A percentile compares a stretch with the other conserved stretches of the same genome.
These are phyloP conservation scores for Drosophila meridiana DNA, from an alignment of 2,888 invertebrate genomes.

Conservation along the genomic window DNA sequence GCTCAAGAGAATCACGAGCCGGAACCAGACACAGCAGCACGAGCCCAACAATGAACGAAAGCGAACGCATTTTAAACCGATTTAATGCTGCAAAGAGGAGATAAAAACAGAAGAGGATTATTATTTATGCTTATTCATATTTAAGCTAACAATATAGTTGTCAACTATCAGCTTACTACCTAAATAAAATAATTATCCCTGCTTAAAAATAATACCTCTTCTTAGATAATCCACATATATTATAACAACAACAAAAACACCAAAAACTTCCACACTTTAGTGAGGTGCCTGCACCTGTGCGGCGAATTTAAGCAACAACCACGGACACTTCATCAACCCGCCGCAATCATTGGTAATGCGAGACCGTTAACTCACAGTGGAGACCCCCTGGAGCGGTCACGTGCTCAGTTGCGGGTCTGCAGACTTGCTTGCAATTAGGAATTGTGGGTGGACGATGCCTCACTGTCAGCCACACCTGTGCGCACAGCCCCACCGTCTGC, in stretches of 20 bases:
- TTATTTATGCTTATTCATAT: neutral
- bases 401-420: constrained; percentile 32
- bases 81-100: constrained; percentile 37
- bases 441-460: constrained; percentile 33
- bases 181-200: neutral
- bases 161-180: neutral
- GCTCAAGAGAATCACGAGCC: constrained; percentile 53
- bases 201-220: neutral
- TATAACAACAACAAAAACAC: neutral
- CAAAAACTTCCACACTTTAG: neutral
- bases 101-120: neutral
- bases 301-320: constrained; percentile 52
- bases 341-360: constrained; percentile 69
- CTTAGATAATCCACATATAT: neutral
- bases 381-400: constrained; percentile 24
- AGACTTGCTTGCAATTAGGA: constrained; percentile 47
- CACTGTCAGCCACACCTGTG: constrained; percentile 33
- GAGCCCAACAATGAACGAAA: constrained; percentile 35
- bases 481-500: neutral
- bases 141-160: neutral
- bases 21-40: constrained; percentile 18
- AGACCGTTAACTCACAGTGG: constrained; percentile 40
- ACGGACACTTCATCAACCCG: constrained; percentile 57
- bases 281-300: constrained; percentile 14
- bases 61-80: constrained; percentile 48